Evolutionary conservation across 2,888 invertebrate genomes (phyloP), one percentile per base, ranked within the genome.

Genomic region (Nebria brevicollis): DNA sequence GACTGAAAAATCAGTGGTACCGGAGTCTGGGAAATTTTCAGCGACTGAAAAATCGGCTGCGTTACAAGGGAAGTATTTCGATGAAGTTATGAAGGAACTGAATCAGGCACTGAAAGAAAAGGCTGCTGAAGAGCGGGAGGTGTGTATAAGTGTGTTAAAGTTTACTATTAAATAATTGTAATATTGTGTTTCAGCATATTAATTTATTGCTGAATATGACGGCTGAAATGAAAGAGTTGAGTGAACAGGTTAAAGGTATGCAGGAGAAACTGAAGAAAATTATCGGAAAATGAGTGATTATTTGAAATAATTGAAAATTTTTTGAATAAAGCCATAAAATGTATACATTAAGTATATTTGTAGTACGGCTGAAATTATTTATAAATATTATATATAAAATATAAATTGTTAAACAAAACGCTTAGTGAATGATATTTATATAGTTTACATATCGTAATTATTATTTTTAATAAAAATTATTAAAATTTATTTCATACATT

Each of bases 391-490:
- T 54, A 54, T 54, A 54, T 34, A 34, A 34, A 34, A 54, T 11
- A 54, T 70, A 34, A 70, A 26, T 26, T 70, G 20, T 20, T 70
- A 54, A 70, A 70, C 25, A 25, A 70, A 70, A 68, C n/a, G 70
- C 70, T 70, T 70, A 70, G 70, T 13, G 7, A 70, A 70, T 34
- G 70, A 70, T 70, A 70, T 70, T 26, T 70, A 26, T 34, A 70
- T 70, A 70, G 54, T 73, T 72, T 34, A 78, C 78, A 78, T 78
- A 78, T 78, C 78, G 20, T 66, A 66, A 72, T 72, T 41, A 72
- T 66, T 65, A 78, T 78, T 78, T 78, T 78, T 78, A 78, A 78
- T 78, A 78, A 78, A 78, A 78, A 72, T 78, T 78, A 70, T 70
- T 11, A 70, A 11, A 70, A 70, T 26, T 70, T 1, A 70, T 70